A percentile compares a stretch with the other conserved stretches of the same genome.
Conservation (phyloP, 2,797 vertebrate genomes). For the Odontamblyopus lacepedii region DNA sequence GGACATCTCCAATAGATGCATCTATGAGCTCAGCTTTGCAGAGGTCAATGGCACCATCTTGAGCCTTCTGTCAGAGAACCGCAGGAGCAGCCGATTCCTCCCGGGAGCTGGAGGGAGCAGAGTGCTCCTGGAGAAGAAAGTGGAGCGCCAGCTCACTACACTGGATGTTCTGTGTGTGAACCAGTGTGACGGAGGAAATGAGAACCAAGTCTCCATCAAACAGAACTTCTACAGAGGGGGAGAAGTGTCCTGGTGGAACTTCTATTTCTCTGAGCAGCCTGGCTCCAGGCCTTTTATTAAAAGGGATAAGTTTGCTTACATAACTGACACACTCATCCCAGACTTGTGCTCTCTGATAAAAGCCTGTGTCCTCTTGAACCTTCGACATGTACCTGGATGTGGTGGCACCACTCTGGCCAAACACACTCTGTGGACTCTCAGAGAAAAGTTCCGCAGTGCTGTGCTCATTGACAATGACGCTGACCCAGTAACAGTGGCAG, state of each 20-base stretch:
- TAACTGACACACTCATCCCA: conserved; percentile 55
- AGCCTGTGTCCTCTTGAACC: conserved; percentile 71
- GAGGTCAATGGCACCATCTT: conserved; percentile 71
- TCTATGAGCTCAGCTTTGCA: conserved; percentile 68
- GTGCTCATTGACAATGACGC: conserved; percentile 73
- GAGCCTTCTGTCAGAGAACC: conserved; percentile 68
- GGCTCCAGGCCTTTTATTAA: conserved; percentile 67
- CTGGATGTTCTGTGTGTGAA: conserved; percentile 69
- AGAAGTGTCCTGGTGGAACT: conserved; percentile 74
- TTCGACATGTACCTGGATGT: conserved; percentile 83
- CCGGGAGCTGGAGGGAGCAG: conserved; percentile 52
- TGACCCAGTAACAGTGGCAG: conserved; percentile 67
- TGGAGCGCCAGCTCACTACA: conserved; percentile 43
- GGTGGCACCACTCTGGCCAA: conserved; percentile 84
- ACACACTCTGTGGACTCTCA: conserved; percentile 81
- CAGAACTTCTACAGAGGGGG: conserved; percentile 72
- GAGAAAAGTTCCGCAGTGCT: conserved; percentile 77
- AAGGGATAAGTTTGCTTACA: conserved; percentile 66
- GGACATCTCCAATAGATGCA: conserved; percentile 70
- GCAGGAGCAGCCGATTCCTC: conserved; percentile 58
- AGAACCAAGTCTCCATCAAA: conserved; percentile 51
- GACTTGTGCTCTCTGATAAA: conserved; percentile 62
- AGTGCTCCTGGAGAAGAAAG: conserved; percentile 61
- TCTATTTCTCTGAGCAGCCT: conserved; percentile 67
- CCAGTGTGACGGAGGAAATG: conserved; percentile 70